A percentile compares a stretch with the other conserved stretches of the same genome.
phyloP scores from a whole-genome alignment of 2,797 vertebrate genomes.

The Ctenopoma multispine region DNA sequence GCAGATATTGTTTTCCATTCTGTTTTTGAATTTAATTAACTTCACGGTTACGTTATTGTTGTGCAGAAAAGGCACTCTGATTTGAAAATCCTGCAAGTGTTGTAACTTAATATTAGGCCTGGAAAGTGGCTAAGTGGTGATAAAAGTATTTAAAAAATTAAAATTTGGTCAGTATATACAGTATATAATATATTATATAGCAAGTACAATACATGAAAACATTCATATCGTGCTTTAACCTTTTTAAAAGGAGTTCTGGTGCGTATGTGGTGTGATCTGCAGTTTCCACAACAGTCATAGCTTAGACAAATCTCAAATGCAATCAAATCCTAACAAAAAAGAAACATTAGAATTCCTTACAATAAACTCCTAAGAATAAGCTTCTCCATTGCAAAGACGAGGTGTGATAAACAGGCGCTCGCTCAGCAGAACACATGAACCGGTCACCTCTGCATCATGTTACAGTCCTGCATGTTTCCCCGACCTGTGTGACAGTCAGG shows the following conservation, averaged over 20 bases:
- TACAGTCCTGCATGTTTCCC: conserved; percentile 10
- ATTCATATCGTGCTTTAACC: not conserved
- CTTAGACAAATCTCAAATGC: not conserved
- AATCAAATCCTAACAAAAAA: not conserved
- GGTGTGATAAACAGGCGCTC: conserved; percentile 15
- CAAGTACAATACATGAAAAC: not conserved
- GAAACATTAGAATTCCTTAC: not conserved
- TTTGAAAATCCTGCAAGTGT: not conserved
- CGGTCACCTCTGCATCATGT: conserved; percentile 39
- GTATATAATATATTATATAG: no score
- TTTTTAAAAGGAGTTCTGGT: not conserved
- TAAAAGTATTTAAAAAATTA: no score
- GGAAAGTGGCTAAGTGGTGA: no score
- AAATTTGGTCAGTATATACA: no score
- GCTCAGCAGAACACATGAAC: conserved; percentile 26
- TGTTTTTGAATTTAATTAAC: not conserved
- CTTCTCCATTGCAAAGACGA: not conserved
- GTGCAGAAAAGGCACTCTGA: not conserved
- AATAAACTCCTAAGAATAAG: not conserved
- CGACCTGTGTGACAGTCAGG: conserved; percentile 54
- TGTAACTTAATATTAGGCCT: not conserved
- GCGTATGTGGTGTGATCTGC: no score
- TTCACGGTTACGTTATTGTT: not conserved
- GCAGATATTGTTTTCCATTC: not conserved
- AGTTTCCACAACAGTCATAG: no score